Evolutionary conservation across 30 jellyfish, hydroid and myxozoan species (phyloP).

Genomic region (Turritopsis dohrnii): DNA sequence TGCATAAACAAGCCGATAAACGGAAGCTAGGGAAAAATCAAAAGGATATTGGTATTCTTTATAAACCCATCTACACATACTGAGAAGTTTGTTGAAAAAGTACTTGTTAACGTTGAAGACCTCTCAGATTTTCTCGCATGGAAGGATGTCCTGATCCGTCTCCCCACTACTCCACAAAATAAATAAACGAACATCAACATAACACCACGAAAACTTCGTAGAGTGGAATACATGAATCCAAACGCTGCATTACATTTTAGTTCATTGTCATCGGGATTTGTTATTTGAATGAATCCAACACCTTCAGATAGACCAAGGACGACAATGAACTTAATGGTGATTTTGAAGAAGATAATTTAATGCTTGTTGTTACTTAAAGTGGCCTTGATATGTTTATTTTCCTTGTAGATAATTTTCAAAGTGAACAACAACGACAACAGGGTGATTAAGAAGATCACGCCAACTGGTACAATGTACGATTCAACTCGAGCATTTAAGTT

Average conservation of each 20-base stretch:
- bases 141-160: too few relatives aligned
- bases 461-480: background rate
- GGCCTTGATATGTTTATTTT: background rate
- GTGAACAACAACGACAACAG: conserved; percentile 12
- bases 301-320: conserved; percentile 13
- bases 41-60: too few relatives aligned
- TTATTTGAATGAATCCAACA: conserved; percentile 4
- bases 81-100: background rate
- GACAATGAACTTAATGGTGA: background rate
- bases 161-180: too few relatives aligned
- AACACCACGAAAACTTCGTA: too few relatives aligned
- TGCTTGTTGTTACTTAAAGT: background rate
- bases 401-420: background rate
- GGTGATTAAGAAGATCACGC: background rate
- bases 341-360: background rate
- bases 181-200: too few relatives aligned
- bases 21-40: too few relatives aligned
- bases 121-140: too few relatives aligned
- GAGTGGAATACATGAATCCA: background rate
- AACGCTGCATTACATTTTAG: background rate
- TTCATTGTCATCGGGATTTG: background rate
- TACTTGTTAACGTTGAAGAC: background rate
- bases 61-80: background rate
- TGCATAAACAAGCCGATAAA: too few relatives aligned
- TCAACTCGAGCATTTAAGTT: background rate